Base-by-base conservation (phyloP, 1,140 invertebrate genomes). In the Nephila pilipes region DNA sequence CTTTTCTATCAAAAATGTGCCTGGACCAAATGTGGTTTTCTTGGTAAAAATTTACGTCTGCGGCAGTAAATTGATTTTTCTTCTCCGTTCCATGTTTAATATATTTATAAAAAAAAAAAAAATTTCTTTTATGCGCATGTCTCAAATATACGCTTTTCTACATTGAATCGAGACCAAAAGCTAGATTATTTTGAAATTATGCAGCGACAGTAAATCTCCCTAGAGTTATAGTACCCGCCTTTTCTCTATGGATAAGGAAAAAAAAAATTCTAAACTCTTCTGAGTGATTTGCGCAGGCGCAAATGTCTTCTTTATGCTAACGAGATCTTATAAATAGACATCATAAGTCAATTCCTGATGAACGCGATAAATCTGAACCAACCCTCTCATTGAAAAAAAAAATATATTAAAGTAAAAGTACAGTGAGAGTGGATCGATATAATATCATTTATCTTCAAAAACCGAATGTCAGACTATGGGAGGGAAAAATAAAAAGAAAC, bases 271-370 rank as follows among this genome's bases (percentile, higher is more conserved):
- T 81, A 1, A 1, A 54, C 10, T 46, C 80, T 16, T 55, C 75
- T 38, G 32, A 80, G 29, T 32, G 25, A 32, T 80, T 46, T 75
- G 69, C 69, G 69, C 69, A 75, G 38, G 1, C 85, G 20, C 25
- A 22, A 88, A 88, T 88, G 63, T 36, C 63, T 88, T 88, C 87
- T 88, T 88, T 88, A 88, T 88, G 87, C 87, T 88, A 88, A 88
- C 60, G 87, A 65, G 87, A 88, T 38, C 75, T 88, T 88, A 88
- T 88, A 88, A 88, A 88, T 88, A 69, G 87, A 65, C 87, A 32
- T 38, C 63, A 69, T 69, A 88, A 88, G 87, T 88, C 87, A 88
- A 32, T 63, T 55, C n/a, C 87, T 88, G 87, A 88, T 58, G 87
- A 88, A 88, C 20, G 58, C 60, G 60, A 75, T 88, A 88, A 88